These are phyloP conservation scores for Anthrax anthrax DNA, from an alignment of 2,888 invertebrate genomes.

Conservation along the genomic window DNA sequence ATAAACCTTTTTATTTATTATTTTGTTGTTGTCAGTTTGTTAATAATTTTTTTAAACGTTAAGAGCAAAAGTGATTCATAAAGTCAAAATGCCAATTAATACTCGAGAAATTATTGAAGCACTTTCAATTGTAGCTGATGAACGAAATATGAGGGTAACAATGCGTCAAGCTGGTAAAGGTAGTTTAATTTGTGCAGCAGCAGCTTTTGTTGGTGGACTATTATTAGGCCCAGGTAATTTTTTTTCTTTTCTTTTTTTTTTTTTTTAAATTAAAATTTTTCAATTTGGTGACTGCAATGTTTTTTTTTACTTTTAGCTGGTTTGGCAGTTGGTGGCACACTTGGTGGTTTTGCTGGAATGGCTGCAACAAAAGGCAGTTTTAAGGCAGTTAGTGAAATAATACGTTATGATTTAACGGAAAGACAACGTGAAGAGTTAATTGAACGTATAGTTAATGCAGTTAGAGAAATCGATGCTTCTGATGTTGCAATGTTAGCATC, in stretches of 20 bases:
- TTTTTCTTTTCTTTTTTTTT: too few relatives aligned
- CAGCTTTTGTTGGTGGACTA: constrained; percentile 28
- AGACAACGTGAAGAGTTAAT: constrained; percentile 23
- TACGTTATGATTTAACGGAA: constrained; percentile 28
- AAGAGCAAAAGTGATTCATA: too few relatives aligned
- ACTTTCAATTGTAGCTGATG: constrained; percentile 26
- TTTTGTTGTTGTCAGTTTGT: too few relatives aligned
- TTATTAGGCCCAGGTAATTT: neutral
- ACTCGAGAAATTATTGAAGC: constrained; percentile 27
- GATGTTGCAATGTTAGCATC: constrained; percentile 27
- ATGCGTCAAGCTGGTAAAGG: constrained; percentile 27
- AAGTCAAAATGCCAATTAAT: constrained; percentile 28
- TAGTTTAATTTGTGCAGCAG: constrained; percentile 25
- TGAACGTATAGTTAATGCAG: constrained; percentile 22
- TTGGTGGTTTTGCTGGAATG: constrained; percentile 28
- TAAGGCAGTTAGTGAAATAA: constrained; percentile 27
- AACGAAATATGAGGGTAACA: constrained; percentile 26
- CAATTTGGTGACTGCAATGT: too few relatives aligned
- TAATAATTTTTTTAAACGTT: too few relatives aligned
- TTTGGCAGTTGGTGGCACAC: constrained; percentile 26
- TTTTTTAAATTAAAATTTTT: too few relatives aligned
- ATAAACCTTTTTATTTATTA: too few relatives aligned
- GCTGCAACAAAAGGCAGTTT: constrained; percentile 27
- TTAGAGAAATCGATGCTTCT: constrained; percentile 22
- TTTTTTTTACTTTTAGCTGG: constrained; percentile 17